phyloP scores from a whole-genome alignment of 2,888 invertebrate species.

The Rhabditophanes sp. region DNA sequence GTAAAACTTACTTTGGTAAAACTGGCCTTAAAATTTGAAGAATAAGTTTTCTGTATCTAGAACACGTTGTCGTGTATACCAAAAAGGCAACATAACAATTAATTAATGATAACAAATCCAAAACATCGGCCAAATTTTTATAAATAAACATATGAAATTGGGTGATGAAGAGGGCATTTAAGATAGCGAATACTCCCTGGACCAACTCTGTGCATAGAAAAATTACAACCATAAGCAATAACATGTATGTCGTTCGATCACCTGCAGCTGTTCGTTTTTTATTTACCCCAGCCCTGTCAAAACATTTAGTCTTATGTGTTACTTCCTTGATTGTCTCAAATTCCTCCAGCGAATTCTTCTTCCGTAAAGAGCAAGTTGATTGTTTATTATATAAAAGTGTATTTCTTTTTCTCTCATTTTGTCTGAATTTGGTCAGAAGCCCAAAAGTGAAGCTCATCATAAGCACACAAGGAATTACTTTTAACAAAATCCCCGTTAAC shows the following conservation, averaged over 20 bases:
- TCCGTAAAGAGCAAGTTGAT: background rate
- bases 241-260: slow-evolving; percentile 49
- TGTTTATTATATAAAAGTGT: background rate
- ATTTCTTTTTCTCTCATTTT: slow-evolving; percentile 12
- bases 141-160: slow-evolving; percentile 28
- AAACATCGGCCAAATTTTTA: slow-evolving; percentile 19
- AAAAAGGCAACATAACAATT: slow-evolving; percentile 32
- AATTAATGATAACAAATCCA: slow-evolving; percentile 22
- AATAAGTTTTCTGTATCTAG: slow-evolving; percentile 14
- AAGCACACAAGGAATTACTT: slow-evolving; percentile 25
- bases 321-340: no score
- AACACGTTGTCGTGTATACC: slow-evolving; percentile 24
- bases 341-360: no score
- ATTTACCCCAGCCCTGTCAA: no score
- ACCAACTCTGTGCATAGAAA: slow-evolving; percentile 63
- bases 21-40: no score
- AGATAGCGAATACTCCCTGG: slow-evolving; percentile 29
- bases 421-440: slow-evolving; percentile 19
- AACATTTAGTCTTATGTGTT: no score
- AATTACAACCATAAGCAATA: slow-evolving; percentile 61
- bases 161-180: slow-evolving; percentile 23
- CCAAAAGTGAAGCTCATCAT: slow-evolving; percentile 26
- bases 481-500: slow-evolving; percentile 5
- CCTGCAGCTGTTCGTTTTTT: no score
- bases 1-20: no score